phyloP scores from a whole-genome alignment of 2,113 vertebrate species.

The Calypte anna region DNA sequence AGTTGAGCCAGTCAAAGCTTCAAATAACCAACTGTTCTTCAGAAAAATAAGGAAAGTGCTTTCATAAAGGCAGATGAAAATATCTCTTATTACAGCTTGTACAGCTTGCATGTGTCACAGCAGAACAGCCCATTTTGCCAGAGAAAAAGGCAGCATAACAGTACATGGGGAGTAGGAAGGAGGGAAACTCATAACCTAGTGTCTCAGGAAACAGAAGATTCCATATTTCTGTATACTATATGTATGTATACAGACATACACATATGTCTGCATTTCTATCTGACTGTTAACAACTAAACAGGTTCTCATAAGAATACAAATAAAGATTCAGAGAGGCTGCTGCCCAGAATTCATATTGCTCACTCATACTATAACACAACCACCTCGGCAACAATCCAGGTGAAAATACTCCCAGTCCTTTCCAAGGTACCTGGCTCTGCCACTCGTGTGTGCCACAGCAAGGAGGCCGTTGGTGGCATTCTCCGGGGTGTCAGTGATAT shows the following conservation, averaged over 20 bases:
- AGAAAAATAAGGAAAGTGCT: neutral
- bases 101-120: neutral
- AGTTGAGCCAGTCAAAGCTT: neutral
- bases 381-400: neutral
- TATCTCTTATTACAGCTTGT: neutral
- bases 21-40: neutral
- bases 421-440: slow-evolving; percentile 23
- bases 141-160: neutral
- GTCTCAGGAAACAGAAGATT: neutral
- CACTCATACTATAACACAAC: neutral
- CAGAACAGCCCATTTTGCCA: neutral
- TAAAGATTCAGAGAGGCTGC: neutral
- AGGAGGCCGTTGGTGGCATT: slow-evolving; percentile 11
- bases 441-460: slow-evolving; percentile 36
- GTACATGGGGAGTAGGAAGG: neutral
- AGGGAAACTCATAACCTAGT: neutral
- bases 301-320: neutral
- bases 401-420: neutral
- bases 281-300: neutral
- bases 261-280: neutral
- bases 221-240: neutral
- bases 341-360: neutral
- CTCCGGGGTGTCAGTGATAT: slow-evolving; percentile 42
- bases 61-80: neutral
- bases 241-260: no score